Conservation (phyloP, 2,113 vertebrate species). For the Gobio gobio region DNA sequence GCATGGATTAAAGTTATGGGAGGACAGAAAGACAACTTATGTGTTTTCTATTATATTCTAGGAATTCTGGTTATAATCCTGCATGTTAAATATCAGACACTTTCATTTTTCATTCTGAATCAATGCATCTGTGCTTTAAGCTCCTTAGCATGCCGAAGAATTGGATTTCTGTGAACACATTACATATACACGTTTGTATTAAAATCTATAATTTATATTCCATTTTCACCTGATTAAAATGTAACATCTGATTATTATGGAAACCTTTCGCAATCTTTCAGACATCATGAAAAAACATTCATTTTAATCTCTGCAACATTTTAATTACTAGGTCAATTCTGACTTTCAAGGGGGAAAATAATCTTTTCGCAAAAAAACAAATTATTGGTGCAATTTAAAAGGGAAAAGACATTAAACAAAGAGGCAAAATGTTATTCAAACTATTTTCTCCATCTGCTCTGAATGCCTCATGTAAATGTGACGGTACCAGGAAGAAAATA, state of each 20-base stretch:
- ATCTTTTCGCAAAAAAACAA: slow-evolving; percentile 78
- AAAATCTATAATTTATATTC: slow-evolving; percentile 80
- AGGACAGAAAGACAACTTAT: slow-evolving; percentile 29
- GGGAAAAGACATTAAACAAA: slow-evolving; percentile 39
- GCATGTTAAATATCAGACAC: slow-evolving; percentile 70
- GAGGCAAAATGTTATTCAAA: slow-evolving; percentile 17
- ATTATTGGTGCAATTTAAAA: slow-evolving; percentile 60
- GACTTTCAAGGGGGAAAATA: slow-evolving; percentile 73
- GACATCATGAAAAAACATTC: slow-evolving; percentile 76
- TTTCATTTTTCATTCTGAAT: slow-evolving; percentile 74
- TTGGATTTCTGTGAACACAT: slow-evolving; percentile 72
- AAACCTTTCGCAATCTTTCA: slow-evolving; percentile 79
- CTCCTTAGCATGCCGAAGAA: slow-evolving; percentile 79
- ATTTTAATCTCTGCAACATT: slow-evolving; percentile 78
- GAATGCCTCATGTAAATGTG: slow-evolving; percentile 68
- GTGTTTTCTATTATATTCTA: slow-evolving; percentile 41
- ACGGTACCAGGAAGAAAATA: slow-evolving; percentile 29
- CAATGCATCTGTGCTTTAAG: slow-evolving; percentile 79
- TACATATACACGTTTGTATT: slow-evolving; percentile 79
- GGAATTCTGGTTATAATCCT: slow-evolving; percentile 60
- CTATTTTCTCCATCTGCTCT: slow-evolving; percentile 41
- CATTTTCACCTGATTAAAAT: slow-evolving; percentile 80
- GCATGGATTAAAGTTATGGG: slow-evolving; percentile 45
- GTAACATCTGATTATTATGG: slow-evolving; percentile 80
- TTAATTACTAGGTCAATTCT: slow-evolving; percentile 80